Base-by-base conservation (phyloP, 1,140 invertebrate species). In the Drosophila kepulauana region DNA sequence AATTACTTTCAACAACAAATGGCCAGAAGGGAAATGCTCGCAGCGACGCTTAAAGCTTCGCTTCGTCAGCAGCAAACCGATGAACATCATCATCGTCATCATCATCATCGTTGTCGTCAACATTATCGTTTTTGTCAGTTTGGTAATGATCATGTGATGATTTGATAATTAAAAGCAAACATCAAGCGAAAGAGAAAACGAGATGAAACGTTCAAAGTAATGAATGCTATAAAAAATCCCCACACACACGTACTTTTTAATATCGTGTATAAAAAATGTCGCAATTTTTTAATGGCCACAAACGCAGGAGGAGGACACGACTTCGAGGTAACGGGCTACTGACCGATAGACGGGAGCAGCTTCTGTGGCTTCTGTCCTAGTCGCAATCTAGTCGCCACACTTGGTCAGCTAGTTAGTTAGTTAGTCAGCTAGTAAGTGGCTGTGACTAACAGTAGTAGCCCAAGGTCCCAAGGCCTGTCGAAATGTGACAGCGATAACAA, bases 151-250 rank as follows among this genome's bases (percentile, higher is more conserved):
- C 85, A 81, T 88, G 75, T 85, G 85, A 82, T 85, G 85, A 88
- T 88, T 88, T 88, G 75, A 81, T 88, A 88, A 88, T 88, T 89
- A 88, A 88, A 88, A 88, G 78, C 77, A 88, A 88, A 88, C 85
- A 88, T 78, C 68, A 72, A 76, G 78, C 72, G 71, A 74, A 72
- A 81, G 81, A 76, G 71, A 76, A 72, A 81, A 78, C 73, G 61
- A 73, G 54, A 49, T 75, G 58, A 72, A 75, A 71, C 30, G 52
- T 49, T 52, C 70, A 71, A 74, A 70, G 77, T 70, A 81, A 82
- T 81, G 76, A 89, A 70, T 49, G 80, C 72, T 43, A 73, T 79
- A 82, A 84, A 84, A 88, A 87, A 20, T 38, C 46, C 15, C 48
- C 13, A 49, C 13, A 54, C 8, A 45, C 11, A 54, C 20, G 58